A percentile compares a stretch with the other conserved stretches of the same genome.
Evolutionary conservation across 1,140 invertebrate genomes (phyloP).

Genomic region (Tachypleus tridentatus): DNA sequence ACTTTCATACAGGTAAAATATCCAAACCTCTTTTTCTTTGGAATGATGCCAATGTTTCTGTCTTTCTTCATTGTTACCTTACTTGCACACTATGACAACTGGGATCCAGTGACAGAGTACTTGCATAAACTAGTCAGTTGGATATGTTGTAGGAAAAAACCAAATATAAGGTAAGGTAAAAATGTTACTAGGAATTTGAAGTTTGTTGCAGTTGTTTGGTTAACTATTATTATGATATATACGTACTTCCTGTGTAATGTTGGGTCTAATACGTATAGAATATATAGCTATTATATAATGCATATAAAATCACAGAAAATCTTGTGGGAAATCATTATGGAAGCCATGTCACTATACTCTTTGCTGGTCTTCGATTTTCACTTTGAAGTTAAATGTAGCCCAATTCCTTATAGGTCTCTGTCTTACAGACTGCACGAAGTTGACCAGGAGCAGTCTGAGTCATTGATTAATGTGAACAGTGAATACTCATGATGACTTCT

Average conservation of each 20-base stretch:
- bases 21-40: slow-evolving; percentile 61
- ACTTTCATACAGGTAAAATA: slow-evolving; percentile 37
- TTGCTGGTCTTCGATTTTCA: slow-evolving; percentile 5
- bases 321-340: neutral
- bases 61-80: slow-evolving; percentile 61
- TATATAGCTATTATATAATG: too few relatives aligned
- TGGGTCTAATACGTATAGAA: too few relatives aligned
- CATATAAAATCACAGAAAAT: too few relatives aligned
- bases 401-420: slow-evolving; percentile 13
- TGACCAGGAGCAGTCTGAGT: slow-evolving; percentile 57
- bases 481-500: neutral
- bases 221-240: too few relatives aligned
- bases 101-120: slow-evolving; percentile 54
- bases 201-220: too few relatives aligned
- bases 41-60: slow-evolving; percentile 60
- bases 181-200: too few relatives aligned
- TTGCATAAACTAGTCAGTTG: slow-evolving; percentile 15
- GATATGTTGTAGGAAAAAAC: slow-evolving; percentile 8
- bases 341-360: slow-evolving; percentile 10
- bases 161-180: neutral
- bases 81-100: slow-evolving; percentile 67
- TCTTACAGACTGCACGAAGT: slow-evolving; percentile 48
- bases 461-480: slow-evolving; percentile 40
- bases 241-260: too few relatives aligned
- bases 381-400: neutral